phyloP scores from a whole-genome alignment of 2,888 invertebrate genomes.

The Erynnis tages region DNA sequence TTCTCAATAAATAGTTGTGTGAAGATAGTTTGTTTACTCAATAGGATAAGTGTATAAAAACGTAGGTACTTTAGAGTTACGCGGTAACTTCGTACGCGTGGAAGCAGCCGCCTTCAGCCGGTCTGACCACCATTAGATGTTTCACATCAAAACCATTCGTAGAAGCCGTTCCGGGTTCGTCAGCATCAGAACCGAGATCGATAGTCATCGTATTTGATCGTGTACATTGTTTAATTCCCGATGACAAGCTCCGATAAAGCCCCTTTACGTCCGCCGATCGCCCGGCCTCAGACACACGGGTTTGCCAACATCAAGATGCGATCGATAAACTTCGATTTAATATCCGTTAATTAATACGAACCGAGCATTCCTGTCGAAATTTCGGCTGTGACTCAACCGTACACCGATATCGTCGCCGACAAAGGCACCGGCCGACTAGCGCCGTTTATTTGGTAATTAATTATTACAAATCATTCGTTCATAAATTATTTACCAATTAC shows the following conservation, averaged over 20 bases:
- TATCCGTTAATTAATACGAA: constrained; percentile 80
- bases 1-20: too few species aligned
- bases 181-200: constrained; percentile 41
- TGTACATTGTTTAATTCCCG: constrained; percentile 73
- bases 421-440: constrained; percentile 70
- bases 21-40: too few species aligned
- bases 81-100: too few species aligned
- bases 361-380: constrained; percentile 72
- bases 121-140: too few species aligned
- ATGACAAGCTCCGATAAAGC: constrained; percentile 74
- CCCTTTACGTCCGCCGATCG: constrained; percentile 56
- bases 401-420: constrained; percentile 71
- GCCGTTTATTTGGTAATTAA: constrained; percentile 78
- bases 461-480: constrained; percentile 72
- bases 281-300: constrained; percentile 65
- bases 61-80: too few species aligned
- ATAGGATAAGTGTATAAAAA: too few species aligned
- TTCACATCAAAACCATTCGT: constrained; percentile 13
- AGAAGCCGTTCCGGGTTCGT: constrained; percentile 34
- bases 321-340: constrained; percentile 78
- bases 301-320: constrained; percentile 78
- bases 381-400: constrained; percentile 73
- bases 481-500: constrained; percentile 67
- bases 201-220: constrained; percentile 72
- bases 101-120: too few species aligned